Evolutionary conservation across 1,140 invertebrate genomes (phyloP), one percentile per base, ranked within the genome.

Genomic region (Pogonomyrmex californicus): DNA sequence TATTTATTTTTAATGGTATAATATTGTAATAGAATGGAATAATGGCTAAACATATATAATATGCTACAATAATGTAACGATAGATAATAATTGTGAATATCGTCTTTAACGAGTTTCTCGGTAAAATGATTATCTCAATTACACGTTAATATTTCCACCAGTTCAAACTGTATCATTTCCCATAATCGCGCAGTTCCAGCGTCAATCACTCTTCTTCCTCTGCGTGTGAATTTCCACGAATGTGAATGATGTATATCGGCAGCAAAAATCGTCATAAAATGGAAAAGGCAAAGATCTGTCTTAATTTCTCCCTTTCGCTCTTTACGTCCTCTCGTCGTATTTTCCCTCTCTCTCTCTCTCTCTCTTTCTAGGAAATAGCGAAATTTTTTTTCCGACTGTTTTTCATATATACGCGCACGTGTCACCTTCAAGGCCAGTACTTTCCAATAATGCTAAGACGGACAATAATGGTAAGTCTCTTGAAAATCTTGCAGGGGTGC

Each of bases 361-460:
- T 54, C 14, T 56, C 1, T 36, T 58, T 23, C 23, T 23, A 23
- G 30, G 51, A 82, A 82, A 82, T 73, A 73, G 66, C 33, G 41
- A 60, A 71, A 82, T 51, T 73, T 81, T 81, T 81, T 82, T 73
- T 56, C 5, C 54, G 12, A 30, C n/a, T 68, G 4, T 66, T 4
- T 23, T 38, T 44, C 5, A 4, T 47, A 23, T 44, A 4, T 23
- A 41, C 33, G 17, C 41, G 66, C 54, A 12, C 36, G 30, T n/a
- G n/a, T 58, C 38, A 71, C 14, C 68, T n/a, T 14, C 30, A 30
- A 56, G 66, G 38, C 23, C 17, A 36, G 17, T 56, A 23, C 70
- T 79, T 79, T 68, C 5, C 33, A 68, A 30, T 66, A 51, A 36
- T 51, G 49, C 47, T 51, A 73, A 54, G 49, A 23, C 38, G 49